Percentiles rank a stretch among this genome's conserved stretches.
Evolutionary conservation across 2,113 vertebrate species (phyloP).

Genomic region (Anas platyrhynchos): DNA sequence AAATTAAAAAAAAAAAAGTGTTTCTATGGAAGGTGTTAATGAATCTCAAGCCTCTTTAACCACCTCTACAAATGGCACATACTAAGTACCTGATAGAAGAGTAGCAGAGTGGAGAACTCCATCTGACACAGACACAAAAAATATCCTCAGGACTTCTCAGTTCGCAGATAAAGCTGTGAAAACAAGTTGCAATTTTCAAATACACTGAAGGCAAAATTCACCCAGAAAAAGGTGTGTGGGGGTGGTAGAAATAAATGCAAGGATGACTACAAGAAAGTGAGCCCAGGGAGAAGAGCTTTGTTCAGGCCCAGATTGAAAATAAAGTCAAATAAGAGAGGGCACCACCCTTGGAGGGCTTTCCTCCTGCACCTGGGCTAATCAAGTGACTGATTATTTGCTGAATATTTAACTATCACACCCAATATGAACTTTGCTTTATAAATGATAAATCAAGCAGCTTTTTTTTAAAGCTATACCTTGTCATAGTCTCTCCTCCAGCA

Average conservation of each 20-base stretch:
- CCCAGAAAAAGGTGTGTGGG: background rate
- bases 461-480: constrained; percentile 42
- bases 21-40: background rate
- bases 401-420: constrained; percentile 10
- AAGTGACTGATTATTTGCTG: background rate
- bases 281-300: background rate
- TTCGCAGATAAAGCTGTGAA: background rate
- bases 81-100: background rate
- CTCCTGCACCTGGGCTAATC: background rate
- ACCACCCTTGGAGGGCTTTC: background rate
- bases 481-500: constrained; percentile 52
- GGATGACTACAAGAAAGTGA: background rate
- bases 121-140: background rate
- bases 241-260: background rate
- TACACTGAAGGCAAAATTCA: background rate
- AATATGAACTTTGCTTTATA: background rate
- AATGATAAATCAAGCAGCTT: constrained; percentile 41
- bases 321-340: background rate
- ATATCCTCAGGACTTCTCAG: background rate
- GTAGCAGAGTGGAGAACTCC: background rate
- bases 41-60: background rate
- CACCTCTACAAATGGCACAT: background rate
- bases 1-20: background rate
- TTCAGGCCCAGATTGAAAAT: background rate
- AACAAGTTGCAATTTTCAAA: background rate